Percentiles rank a stretch among this genome's conserved stretches.
phyloP scores from a whole-genome alignment of 2,888 invertebrate species.

The Seira ritae region DNA sequence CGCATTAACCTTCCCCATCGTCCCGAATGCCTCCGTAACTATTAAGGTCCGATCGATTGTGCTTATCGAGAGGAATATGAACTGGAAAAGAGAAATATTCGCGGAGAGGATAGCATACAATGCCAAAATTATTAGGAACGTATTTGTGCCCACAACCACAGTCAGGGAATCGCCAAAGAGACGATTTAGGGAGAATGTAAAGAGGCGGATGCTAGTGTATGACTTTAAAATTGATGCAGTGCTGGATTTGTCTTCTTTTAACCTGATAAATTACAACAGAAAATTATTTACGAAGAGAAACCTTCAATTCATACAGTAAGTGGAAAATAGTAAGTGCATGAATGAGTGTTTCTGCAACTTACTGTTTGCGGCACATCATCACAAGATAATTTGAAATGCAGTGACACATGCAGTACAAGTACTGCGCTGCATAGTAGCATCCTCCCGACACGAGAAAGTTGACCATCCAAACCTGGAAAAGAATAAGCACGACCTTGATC shows the following conservation, averaged over 20 bases:
- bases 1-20: neutral
- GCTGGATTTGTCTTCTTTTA: no score
- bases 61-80: neutral
- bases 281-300: neutral
- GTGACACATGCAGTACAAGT: neutral
- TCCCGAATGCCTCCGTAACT: neutral
- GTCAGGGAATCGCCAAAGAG: neutral
- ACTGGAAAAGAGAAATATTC: neutral
- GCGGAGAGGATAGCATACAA: neutral
- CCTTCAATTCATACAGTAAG: neutral
- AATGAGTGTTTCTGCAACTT: neutral
- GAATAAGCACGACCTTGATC: neutral
- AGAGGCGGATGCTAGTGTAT: neutral
- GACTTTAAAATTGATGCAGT: no score
- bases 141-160: neutral
- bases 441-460: neutral
- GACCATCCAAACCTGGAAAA: neutral
- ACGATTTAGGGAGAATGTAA: neutral
- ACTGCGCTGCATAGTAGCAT: neutral
- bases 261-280: neutral
- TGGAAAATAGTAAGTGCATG: neutral
- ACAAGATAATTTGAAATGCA: constrained; percentile 12
- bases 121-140: neutral
- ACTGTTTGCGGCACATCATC: neutral
- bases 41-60: neutral